Evolutionary conservation across 2,113 vertebrate species (phyloP).

Genomic region (Isurus oxyrinchus): DNA sequence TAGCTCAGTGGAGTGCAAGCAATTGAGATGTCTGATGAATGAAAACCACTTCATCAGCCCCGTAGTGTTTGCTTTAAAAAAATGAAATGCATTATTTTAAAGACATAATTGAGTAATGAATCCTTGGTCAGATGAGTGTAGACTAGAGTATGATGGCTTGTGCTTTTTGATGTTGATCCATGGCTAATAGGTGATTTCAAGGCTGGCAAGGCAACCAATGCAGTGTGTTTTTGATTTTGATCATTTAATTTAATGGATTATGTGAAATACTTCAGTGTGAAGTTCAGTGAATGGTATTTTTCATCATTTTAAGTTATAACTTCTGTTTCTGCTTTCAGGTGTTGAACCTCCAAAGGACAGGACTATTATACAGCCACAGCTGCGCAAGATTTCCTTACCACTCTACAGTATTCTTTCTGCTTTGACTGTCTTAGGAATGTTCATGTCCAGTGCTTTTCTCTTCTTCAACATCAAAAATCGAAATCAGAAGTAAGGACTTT

Average conservation of each 20-base stretch:
- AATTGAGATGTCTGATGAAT: not conserved
- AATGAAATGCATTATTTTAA: not conserved
- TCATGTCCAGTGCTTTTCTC: conserved; percentile 93
- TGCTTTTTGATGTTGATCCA: not conserved
- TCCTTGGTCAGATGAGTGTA: not conserved
- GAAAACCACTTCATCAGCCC: not conserved
- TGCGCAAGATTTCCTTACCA: conserved; percentile 91
- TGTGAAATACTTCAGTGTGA: not conserved
- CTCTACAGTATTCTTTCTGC: conserved; percentile 97
- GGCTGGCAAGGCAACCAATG: conserved; percentile 37
- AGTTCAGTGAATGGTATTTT: too few species aligned
- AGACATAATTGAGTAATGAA: conserved; percentile 16
- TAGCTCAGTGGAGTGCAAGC: not conserved
- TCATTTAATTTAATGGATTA: not conserved
- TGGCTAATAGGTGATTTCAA: not conserved
- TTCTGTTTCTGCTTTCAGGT: conserved; percentile 56
- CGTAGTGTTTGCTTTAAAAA: not conserved
- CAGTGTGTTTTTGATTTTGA: conserved; percentile 4
- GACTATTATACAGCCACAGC: conserved; percentile 82
- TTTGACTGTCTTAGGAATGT: conserved; percentile 92
- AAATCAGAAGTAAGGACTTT: conserved; percentile 83
- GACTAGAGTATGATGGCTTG: not conserved
- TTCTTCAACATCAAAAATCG: conserved; percentile 99
- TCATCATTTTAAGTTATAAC: not conserved
- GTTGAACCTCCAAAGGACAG: conserved; percentile 90